phyloP scores from a whole-genome alignment of 2,113 vertebrate species.

The Leptobrachium leishanense region DNA sequence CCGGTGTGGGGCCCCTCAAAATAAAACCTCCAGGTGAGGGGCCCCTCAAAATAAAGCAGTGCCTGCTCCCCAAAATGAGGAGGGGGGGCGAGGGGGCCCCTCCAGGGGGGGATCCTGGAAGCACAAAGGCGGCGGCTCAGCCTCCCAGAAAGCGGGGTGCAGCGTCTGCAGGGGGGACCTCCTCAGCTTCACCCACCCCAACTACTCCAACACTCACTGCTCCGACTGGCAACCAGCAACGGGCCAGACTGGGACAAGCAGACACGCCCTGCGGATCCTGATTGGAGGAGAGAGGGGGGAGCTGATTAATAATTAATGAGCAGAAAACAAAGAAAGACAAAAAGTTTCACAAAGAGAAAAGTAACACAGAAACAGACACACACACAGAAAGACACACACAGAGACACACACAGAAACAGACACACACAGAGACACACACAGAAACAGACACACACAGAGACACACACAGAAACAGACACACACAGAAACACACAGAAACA shows the following conservation, averaged over 20 bases:
- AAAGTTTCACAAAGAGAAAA: no score
- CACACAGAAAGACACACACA: neutral
- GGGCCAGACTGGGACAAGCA: neutral
- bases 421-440: no score
- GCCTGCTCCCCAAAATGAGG: neutral
- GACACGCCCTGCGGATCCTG: neutral
- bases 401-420: neutral
- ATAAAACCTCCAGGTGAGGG: neutral
- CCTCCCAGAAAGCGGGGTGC: neutral
- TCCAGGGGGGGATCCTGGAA: neutral
- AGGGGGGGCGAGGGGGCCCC: neutral
- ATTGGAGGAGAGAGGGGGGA: neutral
- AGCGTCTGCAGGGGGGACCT: no score
- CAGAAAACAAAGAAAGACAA: no score
- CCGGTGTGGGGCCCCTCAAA: neutral
- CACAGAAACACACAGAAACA: neutral
- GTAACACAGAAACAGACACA: no score
- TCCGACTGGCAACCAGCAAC: neutral
- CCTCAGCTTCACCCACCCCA: neutral
- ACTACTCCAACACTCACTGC: neutral
- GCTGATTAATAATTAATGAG: neutral
- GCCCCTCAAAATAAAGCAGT: neutral
- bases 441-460: no score
- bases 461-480: neutral
- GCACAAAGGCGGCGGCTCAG: neutral